These are phyloP conservation scores for Myioborus melanocephalus DNA, from an alignment of 2,797 vertebrate genomes.

Conservation along the genomic window DNA sequence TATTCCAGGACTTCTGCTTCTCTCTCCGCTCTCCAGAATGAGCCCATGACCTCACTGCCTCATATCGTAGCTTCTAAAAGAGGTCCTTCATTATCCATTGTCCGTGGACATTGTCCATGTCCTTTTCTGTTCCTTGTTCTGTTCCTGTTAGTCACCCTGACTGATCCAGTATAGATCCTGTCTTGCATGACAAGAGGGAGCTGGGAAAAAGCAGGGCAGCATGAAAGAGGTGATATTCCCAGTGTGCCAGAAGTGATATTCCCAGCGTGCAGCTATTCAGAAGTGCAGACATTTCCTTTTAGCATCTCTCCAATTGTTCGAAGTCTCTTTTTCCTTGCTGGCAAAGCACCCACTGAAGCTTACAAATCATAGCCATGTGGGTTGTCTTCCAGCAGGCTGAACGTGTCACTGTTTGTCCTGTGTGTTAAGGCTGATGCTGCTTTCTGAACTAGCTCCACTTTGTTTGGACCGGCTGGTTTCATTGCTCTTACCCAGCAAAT, in stretches of 20 bases:
- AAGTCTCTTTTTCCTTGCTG: background rate
- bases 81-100: background rate
- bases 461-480: background rate
- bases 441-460: background rate
- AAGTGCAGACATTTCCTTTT: slow-evolving; percentile 24
- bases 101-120: background rate
- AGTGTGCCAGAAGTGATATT: background rate
- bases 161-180: background rate
- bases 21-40: background rate
- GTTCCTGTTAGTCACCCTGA: background rate
- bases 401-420: background rate
- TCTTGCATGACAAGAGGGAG: background rate
- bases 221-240: slow-evolving; percentile 9
- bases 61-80: background rate
- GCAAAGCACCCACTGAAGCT: background rate
- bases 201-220: background rate
- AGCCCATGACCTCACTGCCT: background rate
- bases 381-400: background rate
- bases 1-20: background rate
- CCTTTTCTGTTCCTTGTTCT: background rate
- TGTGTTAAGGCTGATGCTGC: background rate
- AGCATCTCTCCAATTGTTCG: background rate
- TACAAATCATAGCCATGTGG: background rate
- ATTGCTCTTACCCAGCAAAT: background rate
- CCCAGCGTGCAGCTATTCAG: background rate